Conservation (phyloP, 37 sponge, comb jelly and placozoan genomes). For the Theonella swinhoei region DNA sequence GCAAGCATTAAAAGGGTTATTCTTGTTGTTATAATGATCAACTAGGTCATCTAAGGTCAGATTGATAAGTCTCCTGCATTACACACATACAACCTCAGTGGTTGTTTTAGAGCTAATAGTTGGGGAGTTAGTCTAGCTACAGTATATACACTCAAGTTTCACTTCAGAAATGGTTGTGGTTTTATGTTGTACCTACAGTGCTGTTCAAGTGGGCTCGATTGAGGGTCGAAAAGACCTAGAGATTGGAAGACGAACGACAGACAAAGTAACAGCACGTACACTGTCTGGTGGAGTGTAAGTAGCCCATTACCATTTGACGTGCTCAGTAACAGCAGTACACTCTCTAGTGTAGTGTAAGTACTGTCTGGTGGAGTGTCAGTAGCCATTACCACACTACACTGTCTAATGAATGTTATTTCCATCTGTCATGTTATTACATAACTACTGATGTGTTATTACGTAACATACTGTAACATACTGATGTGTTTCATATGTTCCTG, state of each 20-base stretch:
- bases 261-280: constrained; percentile 83
- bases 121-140: no score
- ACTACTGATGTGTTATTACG: background rate
- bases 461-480: background rate
- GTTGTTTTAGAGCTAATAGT: no score
- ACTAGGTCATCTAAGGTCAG: background rate
- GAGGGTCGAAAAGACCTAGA: constrained; percentile 87
- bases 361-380: background rate
- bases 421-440: background rate
- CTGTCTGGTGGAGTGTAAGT: constrained; percentile 63
- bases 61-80: no score
- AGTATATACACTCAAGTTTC: no score
- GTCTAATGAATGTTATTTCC: background rate
- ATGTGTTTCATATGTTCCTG: background rate
- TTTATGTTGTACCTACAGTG: background rate
- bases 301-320: background rate
- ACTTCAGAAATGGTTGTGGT: no score
- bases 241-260: constrained; percentile 78
- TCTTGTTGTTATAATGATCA: no score
- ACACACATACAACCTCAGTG: no score
- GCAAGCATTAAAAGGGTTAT: no score
- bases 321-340: background rate
- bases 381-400: background rate
- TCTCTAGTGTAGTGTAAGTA: constrained; percentile 10
- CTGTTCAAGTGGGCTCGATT: constrained; percentile 76